A percentile compares a stretch with the other conserved stretches of the same genome.
These are phyloP conservation scores for Chloebia gouldiae DNA, from an alignment of 2,113 vertebrate species.

Conservation along the genomic window DNA sequence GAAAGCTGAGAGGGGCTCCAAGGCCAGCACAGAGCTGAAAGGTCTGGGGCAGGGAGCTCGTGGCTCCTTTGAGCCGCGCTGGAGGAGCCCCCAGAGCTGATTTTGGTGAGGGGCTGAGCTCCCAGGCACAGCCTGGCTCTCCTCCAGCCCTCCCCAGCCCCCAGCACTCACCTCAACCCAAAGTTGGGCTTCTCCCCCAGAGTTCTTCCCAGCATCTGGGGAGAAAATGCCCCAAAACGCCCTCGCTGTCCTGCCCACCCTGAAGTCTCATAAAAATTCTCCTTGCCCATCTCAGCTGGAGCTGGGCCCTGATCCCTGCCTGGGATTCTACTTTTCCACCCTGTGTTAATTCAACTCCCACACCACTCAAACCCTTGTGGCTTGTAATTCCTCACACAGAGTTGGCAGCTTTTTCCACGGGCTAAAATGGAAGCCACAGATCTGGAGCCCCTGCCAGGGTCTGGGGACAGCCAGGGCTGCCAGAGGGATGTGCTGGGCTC, in stretches of 20 bases:
- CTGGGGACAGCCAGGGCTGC: no score
- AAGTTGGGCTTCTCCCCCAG: no score
- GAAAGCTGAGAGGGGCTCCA: neutral
- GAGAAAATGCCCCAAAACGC: rapidly evolving
- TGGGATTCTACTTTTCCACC: neutral
- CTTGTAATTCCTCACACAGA: no score
- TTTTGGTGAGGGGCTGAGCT: neutral
- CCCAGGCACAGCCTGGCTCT: no score
- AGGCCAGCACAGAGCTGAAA: neutral
- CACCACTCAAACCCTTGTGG: no score
- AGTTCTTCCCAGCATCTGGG: neutral
- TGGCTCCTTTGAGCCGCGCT: rapidly evolving
- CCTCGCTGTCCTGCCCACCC: neutral
- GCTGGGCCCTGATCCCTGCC: neutral
- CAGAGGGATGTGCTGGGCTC: no score
- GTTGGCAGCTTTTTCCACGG: no score
- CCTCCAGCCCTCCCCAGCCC: neutral
- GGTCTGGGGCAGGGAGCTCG: rapidly evolving
- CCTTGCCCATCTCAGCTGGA: neutral
- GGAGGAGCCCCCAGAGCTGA: neutral
- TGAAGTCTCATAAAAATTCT: neutral
- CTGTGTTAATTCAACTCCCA: no score
- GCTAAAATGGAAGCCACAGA: no score
- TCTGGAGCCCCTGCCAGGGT: no score
- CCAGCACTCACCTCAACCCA: neutral